These are phyloP conservation scores for Perca flavescens DNA, from an alignment of 2,113 vertebrate species.

Conservation along the genomic window DNA sequence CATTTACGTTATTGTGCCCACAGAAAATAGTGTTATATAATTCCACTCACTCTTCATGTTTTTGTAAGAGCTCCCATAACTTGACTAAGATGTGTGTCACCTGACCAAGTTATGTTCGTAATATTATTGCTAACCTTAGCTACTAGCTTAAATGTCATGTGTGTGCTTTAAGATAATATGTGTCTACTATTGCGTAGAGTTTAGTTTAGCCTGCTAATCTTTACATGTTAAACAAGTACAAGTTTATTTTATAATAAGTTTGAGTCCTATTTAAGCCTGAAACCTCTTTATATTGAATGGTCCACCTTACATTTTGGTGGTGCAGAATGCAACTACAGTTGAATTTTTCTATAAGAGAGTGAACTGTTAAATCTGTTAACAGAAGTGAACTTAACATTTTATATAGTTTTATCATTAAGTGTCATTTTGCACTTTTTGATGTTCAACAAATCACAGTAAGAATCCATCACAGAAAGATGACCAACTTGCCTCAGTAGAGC, in stretches of 20 bases:
- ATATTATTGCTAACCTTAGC: not conserved
- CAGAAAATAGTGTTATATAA: accelerated
- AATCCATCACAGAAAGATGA: not conserved
- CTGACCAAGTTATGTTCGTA: conserved; percentile 24
- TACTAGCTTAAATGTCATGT: not conserved
- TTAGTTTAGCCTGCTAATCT: not conserved
- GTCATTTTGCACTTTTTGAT: not conserved
- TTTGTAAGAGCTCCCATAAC: not conserved
- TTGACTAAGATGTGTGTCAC: conserved; percentile 25
- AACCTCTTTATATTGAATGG: too few species aligned
- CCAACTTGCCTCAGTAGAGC: not conserved
- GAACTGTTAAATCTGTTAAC: not conserved
- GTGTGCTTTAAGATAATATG: not conserved
- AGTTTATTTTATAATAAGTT: not conserved
- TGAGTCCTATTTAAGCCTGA: not conserved
- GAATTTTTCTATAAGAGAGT: not conserved
- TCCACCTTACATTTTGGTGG: not conserved
- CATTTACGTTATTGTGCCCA: accelerated
- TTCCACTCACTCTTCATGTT: not conserved
- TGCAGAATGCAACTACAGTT: not conserved
- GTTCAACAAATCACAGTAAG: not conserved
- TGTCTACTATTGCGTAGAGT: not conserved
- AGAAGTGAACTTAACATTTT: not conserved
- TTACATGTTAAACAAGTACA: not conserved
- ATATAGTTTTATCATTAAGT: not conserved